phyloP scores from a whole-genome alignment of 2,797 vertebrate genomes.

The Sebastes cheni region DNA sequence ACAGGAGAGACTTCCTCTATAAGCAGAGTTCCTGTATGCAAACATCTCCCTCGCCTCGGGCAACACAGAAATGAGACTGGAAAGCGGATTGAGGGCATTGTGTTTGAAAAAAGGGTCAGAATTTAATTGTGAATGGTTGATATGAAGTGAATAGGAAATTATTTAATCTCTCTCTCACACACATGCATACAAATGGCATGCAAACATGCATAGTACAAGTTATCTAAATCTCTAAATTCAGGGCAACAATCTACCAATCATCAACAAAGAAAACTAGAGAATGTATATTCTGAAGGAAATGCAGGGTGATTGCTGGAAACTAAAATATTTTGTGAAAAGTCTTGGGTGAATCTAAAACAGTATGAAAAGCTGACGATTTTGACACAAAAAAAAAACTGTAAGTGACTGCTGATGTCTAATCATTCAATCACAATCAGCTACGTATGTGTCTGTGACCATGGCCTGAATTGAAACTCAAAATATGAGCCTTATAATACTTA shows the following conservation, averaged over 20 bases:
- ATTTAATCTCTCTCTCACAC: neutral
- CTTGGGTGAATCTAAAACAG: rapidly evolving
- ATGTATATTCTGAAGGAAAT: neutral
- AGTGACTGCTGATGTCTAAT: rapidly evolving
- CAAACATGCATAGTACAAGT: no score
- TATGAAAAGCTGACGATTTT: neutral
- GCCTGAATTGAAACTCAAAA: no score
- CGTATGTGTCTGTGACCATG: no score
- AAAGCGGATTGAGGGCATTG: constrained; percentile 9
- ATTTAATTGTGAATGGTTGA: constrained; percentile 19
- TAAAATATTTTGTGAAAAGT: neutral
- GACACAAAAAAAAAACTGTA: neutral
- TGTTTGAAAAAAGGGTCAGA: neutral
- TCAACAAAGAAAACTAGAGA: neutral
- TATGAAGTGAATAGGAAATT: neutral
- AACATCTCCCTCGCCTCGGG: constrained; percentile 40
- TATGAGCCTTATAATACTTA: no score
- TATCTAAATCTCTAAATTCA: neutral
- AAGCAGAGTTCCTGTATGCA: constrained; percentile 43
- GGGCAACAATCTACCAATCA: neutral
- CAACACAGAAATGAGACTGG: constrained; percentile 37
- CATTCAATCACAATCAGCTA: neutral
- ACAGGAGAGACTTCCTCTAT: constrained; percentile 33
- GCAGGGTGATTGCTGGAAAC: neutral
- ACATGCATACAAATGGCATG: neutral